These are phyloP conservation scores for Mesochorus sp. DNA, from an alignment of 2,888 invertebrate species.

Conservation along the genomic window DNA sequence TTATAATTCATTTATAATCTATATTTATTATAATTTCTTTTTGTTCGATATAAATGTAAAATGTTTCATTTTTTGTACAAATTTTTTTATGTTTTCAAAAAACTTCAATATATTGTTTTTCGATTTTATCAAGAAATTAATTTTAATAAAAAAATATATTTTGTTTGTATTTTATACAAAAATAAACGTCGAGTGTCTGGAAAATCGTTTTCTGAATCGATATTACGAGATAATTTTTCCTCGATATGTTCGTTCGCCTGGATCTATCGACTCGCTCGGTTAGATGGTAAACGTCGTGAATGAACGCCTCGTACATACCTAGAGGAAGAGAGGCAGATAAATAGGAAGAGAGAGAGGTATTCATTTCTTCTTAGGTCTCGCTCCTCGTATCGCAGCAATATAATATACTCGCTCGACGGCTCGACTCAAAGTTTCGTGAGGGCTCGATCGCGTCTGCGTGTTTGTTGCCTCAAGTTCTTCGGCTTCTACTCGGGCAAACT, in stretches of 20 bases:
- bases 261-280: constrained; percentile 17
- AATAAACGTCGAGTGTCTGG: not conserved
- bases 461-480: constrained; percentile 16
- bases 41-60: too few species aligned
- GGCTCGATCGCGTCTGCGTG: constrained; percentile 62
- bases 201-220: not conserved
- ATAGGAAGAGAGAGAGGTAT: not conserved
- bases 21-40: not conserved
- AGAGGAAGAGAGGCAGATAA: not conserved
- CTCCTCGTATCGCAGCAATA: not conserved
- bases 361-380: not conserved
- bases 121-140: too few species aligned
- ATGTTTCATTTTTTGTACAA: not conserved
- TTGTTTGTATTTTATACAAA: not conserved
- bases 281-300: constrained; percentile 37
- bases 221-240: not conserved
- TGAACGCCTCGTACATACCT: constrained; percentile 33
- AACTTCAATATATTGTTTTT: not conserved
- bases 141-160: too few species aligned
- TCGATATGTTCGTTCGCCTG: constrained; percentile 11
- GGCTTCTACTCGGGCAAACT: constrained; percentile 13
- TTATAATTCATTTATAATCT: too few species aligned
- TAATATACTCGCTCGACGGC: constrained; percentile 4
- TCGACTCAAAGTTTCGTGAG: constrained; percentile 10
- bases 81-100: not conserved